Evolutionary conservation across 2,888 invertebrate genomes (phyloP).

Genomic region (Drosophila trichaetosa): DNA sequence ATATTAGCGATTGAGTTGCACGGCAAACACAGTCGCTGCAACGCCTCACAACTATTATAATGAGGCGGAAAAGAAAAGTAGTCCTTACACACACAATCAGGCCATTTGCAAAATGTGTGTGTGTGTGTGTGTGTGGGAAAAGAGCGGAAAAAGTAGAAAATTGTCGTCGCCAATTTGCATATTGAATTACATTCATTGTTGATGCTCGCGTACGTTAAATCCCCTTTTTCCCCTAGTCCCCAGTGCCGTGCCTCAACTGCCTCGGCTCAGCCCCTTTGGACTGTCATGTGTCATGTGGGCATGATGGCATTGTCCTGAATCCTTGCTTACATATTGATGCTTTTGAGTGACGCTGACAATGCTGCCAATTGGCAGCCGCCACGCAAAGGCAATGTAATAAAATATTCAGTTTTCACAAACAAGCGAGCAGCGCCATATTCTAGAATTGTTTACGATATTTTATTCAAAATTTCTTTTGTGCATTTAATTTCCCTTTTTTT

Average conservation of each 20-base stretch:
- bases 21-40: not conserved
- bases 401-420: constrained; percentile 70
- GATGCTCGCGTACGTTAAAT: constrained; percentile 61
- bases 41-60: constrained; percentile 23
- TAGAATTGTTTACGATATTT: constrained; percentile 37
- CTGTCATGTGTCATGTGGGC: constrained; percentile 14
- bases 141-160: constrained; percentile 65
- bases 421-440: constrained; percentile 18
- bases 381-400: constrained; percentile 62
- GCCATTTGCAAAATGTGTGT: constrained; percentile 5
- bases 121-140: constrained; percentile 43
- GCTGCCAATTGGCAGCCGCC: constrained; percentile 74
- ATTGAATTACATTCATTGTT: constrained; percentile 81
- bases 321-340: constrained; percentile 58
- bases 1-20: constrained; percentile 39
- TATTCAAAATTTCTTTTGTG: constrained; percentile 14
- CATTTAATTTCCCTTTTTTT: constrained; percentile 10
- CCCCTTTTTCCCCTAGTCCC: not conserved
- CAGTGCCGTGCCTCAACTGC: not conserved
- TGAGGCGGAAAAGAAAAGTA: constrained; percentile 13
- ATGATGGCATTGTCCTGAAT: constrained; percentile 37
- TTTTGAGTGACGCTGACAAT: constrained; percentile 75
- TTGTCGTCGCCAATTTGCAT: constrained; percentile 71
- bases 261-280: not conserved
- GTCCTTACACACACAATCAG: constrained; percentile 6